Conservation (phyloP, 2,888 invertebrate species). For the Andricus quercusramuli region DNA sequence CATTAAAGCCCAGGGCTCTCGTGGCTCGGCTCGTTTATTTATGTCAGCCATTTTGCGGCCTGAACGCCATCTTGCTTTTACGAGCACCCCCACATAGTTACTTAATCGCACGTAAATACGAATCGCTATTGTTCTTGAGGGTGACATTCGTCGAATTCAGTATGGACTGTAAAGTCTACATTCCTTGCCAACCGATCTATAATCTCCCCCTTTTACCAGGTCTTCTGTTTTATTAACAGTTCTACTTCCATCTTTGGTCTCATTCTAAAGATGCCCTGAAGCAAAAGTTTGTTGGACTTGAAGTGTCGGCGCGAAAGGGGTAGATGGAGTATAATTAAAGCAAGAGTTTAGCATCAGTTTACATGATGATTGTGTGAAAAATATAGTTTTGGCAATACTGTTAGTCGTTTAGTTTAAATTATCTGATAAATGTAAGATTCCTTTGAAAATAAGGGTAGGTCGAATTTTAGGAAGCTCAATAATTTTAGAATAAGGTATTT, state of each 20-base stretch:
- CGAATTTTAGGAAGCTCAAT: background rate
- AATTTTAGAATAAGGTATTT: background rate
- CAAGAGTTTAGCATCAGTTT: background rate
- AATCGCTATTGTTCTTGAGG: conserved; percentile 61
- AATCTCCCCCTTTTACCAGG: background rate
- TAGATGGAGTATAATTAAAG: background rate
- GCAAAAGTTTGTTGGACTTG: background rate
- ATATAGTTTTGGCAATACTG: background rate
- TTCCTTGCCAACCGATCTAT: background rate
- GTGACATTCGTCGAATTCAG: conserved; percentile 56
- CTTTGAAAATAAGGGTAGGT: background rate
- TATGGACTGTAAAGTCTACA: conserved; percentile 6
- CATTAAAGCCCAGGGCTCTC: conserved; percentile 40
- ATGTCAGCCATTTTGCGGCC: conserved; percentile 73
- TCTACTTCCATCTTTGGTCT: conserved; percentile 56
- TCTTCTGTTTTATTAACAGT: conserved; percentile 60
- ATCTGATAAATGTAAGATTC: no score
- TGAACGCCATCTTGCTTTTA: conserved; percentile 75
- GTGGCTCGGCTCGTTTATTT: conserved; percentile 68
- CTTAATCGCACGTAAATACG: conserved; percentile 63
- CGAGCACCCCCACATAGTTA: conserved; percentile 62
- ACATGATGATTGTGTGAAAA: background rate
- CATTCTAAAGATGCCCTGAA: conserved; percentile 52
- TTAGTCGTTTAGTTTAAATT: background rate
- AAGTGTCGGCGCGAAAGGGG: background rate